Percentiles rank a stretch among this genome's conserved stretches.
These are phyloP conservation scores for Sorex maritimensis DNA, from an alignment of 2,797 vertebrate genomes.

Conservation along the genomic window DNA sequence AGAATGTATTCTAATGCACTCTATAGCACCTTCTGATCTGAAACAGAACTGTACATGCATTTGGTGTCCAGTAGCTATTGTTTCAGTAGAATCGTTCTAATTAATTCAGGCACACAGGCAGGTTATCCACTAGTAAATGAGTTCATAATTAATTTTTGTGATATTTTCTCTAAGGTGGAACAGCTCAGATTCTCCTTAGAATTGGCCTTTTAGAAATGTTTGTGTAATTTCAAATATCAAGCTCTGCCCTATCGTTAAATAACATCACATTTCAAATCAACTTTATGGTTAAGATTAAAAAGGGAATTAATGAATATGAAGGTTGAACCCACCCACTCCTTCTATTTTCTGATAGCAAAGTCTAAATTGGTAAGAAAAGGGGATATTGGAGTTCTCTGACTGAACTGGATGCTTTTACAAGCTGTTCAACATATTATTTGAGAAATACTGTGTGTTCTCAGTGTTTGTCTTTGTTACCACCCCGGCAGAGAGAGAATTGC, in stretches of 20 bases:
- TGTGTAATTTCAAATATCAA: slow-evolving; percentile 65
- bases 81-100: slow-evolving; percentile 36
- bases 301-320: slow-evolving; percentile 66
- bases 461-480: not conserved
- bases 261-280: slow-evolving; percentile 50
- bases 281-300: slow-evolving; percentile 63
- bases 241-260: slow-evolving; percentile 59
- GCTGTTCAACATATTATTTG: not conserved
- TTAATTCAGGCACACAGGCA: not conserved
- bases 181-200: slow-evolving; percentile 54
- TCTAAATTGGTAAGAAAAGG: slow-evolving; percentile 41
- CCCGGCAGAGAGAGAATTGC: slow-evolving; percentile 2
- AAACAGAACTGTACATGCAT: not conserved
- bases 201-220: slow-evolving; percentile 63
- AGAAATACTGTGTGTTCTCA: slow-evolving; percentile 7
- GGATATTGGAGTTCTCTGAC: not conserved
- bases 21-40: not conserved
- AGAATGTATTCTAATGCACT: not conserved
- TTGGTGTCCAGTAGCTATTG: not conserved
- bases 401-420: slow-evolving; percentile 2
- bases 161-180: slow-evolving; percentile 59
- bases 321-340: not conserved
- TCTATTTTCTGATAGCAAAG: not conserved
- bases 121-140: slow-evolving; percentile 13
- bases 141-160: slow-evolving; percentile 56